Evolutionary conservation across 2,888 invertebrate genomes (phyloP), one percentile per base, ranked within the genome.

Genomic region (Pheosia tremula): DNA sequence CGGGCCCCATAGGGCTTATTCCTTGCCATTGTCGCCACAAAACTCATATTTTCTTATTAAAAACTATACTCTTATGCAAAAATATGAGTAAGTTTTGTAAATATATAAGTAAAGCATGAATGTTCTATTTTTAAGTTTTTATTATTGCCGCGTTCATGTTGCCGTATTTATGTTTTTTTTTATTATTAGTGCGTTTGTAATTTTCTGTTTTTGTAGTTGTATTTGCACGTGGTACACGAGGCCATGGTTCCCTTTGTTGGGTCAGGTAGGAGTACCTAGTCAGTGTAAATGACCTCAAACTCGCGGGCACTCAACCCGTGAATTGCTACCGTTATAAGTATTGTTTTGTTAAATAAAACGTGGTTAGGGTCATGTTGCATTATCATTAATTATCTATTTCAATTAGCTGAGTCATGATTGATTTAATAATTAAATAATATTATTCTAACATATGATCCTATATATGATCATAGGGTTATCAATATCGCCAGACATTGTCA

Each of bases 211-310:
- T 69, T 71, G 62, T 66, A 67, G 62, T 70, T 64, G 52, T 74
- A 69, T 68, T 74, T 69, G 57, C 71, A 75, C 57, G 67, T 68
- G 67, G 68, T 68, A 57, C 53, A 59, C 55, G 58, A 60, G 67
- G 64, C 69, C 69, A 71, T 64, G 67, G 63, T 69, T 76, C 80
- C 76, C 84, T 85, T 87, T 86, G 85, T 87, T 77, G 71, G 58
- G 68, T 69, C 69, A 24, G 24, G 24, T 24, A 24, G n/a, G n/a
- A n/a, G 24, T 24, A 24, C 24, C 24, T 24, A 24, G 24, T 24
- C 2, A 79, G 83, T 84, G 77, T 86, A 82, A 81, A 81, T 80
- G 87, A 88, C 88, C 88, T 82, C 77, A 68, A 24, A 60, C 64
- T 59, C 68, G 75, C 77, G 84, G 85, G 64, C 83, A 85, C 62